phyloP scores from a whole-genome alignment of 2,888 invertebrate genomes.

The Cerastoderma edule region DNA sequence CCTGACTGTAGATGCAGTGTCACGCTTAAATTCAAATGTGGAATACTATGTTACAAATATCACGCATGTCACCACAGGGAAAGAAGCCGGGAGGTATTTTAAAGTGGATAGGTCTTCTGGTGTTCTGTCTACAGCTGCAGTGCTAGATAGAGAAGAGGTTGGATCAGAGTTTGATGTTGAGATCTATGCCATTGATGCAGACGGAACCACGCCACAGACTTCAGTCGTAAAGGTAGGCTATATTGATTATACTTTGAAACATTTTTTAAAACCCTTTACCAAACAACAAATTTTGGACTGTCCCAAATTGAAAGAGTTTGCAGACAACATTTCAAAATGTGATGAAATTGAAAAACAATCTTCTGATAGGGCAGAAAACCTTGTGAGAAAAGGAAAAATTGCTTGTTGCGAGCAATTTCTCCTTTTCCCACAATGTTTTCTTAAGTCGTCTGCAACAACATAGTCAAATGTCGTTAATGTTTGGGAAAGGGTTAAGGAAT shows the following conservation, averaged over 20 bases:
- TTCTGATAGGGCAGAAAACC: too few relatives aligned
- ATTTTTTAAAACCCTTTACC: too few relatives aligned
- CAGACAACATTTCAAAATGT: too few relatives aligned
- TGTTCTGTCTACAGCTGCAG: slow-evolving; percentile 64
- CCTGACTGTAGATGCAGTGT: slow-evolving; percentile 87
- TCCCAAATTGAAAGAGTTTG: too few relatives aligned
- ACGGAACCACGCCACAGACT: slow-evolving; percentile 71
- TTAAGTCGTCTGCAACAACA: too few relatives aligned
- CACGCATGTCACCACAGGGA: slow-evolving; percentile 86
- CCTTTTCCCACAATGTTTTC: neutral
- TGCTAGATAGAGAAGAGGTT: slow-evolving; percentile 75
- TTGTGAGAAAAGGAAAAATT: slow-evolving; percentile 8
- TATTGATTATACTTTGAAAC: too few relatives aligned
- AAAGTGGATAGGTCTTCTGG: slow-evolving; percentile 72
- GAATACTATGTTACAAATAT: slow-evolving; percentile 94
- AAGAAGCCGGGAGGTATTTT: slow-evolving; percentile 69
- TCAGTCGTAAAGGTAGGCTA: slow-evolving; percentile 77
- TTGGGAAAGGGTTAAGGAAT: too few relatives aligned
- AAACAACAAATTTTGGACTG: too few relatives aligned
- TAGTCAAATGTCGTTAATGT: too few relatives aligned
- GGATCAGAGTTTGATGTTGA: slow-evolving; percentile 74
- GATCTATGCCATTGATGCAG: slow-evolving; percentile 75
- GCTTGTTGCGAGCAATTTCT: slow-evolving; percentile 1
- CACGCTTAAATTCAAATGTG: slow-evolving; percentile 84
- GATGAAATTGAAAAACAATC: too few relatives aligned